Percentiles rank a stretch among this genome's conserved stretches.
Conservation (phyloP, 1,140 invertebrate species). For the Rhopalosiphum maidis region DNA sequence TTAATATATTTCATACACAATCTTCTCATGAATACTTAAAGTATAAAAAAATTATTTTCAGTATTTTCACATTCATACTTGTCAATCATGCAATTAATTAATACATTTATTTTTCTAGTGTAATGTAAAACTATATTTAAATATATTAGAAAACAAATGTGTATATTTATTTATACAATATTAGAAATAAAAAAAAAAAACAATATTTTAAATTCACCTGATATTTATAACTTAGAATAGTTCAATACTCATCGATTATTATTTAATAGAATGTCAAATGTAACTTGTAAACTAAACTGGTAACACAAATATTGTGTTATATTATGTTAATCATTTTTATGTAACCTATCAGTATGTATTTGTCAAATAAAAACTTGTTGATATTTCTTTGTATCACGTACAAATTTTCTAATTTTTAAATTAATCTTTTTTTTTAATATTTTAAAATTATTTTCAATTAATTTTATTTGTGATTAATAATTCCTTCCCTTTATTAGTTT, state of each 20-base stretch:
- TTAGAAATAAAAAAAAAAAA: neutral
- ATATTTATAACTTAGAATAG: neutral
- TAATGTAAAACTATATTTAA: constrained; percentile 18
- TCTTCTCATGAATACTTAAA: neutral
- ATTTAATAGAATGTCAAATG: neutral
- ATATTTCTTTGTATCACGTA: constrained; percentile 16
- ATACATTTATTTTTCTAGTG: constrained; percentile 2
- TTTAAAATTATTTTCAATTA: neutral
- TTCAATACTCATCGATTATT: neutral
- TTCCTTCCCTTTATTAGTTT: neutral
- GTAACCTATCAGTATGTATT: constrained; percentile 9
- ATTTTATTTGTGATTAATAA: neutral
- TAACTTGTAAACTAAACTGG: neutral
- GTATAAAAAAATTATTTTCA: neutral
- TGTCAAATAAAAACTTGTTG: constrained; percentile 23
- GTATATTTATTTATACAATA: neutral
- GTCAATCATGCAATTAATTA: neutral
- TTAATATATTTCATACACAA: constrained; percentile 16
- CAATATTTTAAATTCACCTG: neutral
- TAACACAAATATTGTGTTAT: neutral
- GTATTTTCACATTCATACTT: neutral
- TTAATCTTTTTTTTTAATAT: neutral
- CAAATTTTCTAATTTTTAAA: neutral
- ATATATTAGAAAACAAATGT: neutral
- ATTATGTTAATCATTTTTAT: constrained; percentile 4